A percentile compares a stretch with the other conserved stretches of the same genome.
These are phyloP conservation scores for Mobula hypostoma DNA, from an alignment of 2,113 vertebrate genomes.

Conservation along the genomic window DNA sequence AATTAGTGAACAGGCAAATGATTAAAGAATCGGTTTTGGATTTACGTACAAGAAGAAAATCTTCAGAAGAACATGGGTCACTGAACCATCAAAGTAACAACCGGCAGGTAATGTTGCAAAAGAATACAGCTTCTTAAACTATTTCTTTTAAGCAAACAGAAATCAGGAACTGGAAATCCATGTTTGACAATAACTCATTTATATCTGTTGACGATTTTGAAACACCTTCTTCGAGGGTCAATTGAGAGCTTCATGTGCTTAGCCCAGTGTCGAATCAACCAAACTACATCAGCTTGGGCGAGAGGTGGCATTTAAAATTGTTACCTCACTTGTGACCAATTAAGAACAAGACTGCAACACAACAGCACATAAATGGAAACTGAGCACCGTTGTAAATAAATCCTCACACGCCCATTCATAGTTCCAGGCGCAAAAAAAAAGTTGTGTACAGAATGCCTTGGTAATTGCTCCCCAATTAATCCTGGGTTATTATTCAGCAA, in stretches of 20 bases:
- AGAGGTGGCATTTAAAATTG: background rate
- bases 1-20: background rate
- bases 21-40: background rate
- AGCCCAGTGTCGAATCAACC: background rate
- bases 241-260: background rate
- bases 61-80: background rate
- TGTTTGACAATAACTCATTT: background rate
- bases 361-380: background rate
- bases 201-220: background rate
- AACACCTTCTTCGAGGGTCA: background rate
- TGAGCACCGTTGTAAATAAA: background rate
- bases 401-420: background rate
- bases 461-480: slow-evolving; percentile 33
- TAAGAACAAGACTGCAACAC: background rate
- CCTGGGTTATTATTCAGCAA: background rate
- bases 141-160: background rate
- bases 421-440: background rate
- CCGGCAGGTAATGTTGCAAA: background rate
- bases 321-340: background rate
- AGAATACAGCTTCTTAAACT: too few species aligned
- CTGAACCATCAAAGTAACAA: background rate
- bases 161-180: background rate
- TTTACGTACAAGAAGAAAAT: background rate
- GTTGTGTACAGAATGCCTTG: background rate
- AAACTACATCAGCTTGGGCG: background rate